These are phyloP conservation scores for Drosophila melanica DNA, from an alignment of 1,140 invertebrate genomes.

Conservation along the genomic window DNA sequence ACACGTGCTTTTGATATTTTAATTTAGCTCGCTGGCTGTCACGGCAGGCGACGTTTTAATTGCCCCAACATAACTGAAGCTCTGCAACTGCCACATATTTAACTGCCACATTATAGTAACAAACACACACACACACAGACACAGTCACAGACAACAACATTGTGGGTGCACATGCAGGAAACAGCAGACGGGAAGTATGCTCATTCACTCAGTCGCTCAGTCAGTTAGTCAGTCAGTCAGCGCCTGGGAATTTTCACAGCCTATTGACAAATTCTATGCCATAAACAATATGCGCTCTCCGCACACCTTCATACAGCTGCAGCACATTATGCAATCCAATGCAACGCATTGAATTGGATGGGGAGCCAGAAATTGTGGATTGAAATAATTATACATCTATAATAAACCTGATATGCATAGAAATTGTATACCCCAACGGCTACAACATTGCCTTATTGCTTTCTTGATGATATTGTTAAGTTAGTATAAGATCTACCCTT, in stretches of 20 bases:
- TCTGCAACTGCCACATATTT: slow-evolving; percentile 45
- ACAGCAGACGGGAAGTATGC: slow-evolving; percentile 22
- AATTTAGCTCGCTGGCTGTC: slow-evolving; percentile 59
- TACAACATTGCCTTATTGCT: background rate
- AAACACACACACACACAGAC: slow-evolving; percentile 5
- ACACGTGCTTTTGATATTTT: slow-evolving; percentile 72
- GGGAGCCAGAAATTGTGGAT: background rate
- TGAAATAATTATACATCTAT: slow-evolving; percentile 10
- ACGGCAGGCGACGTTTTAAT: slow-evolving; percentile 67
- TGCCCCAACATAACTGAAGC: slow-evolving; percentile 39
- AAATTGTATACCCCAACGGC: background rate
- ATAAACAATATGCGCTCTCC: slow-evolving; percentile 36
- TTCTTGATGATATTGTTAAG: no score
- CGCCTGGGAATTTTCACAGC: slow-evolving; percentile 60
- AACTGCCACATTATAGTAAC: slow-evolving; percentile 32
- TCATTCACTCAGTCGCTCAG: slow-evolving; percentile 15
- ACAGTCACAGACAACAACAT: slow-evolving; percentile 4
- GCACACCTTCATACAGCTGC: background rate
- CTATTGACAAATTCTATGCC: slow-evolving; percentile 48
- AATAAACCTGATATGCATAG: slow-evolving; percentile 1
- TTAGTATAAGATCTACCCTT: no score
- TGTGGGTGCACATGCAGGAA: slow-evolving; percentile 33
- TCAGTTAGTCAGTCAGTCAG: slow-evolving; percentile 42
- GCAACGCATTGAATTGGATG: background rate
- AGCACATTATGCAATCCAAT: slow-evolving; percentile 23